phyloP scores from a whole-genome alignment of 2,113 vertebrate species.

The Malaclemys terrapin region DNA sequence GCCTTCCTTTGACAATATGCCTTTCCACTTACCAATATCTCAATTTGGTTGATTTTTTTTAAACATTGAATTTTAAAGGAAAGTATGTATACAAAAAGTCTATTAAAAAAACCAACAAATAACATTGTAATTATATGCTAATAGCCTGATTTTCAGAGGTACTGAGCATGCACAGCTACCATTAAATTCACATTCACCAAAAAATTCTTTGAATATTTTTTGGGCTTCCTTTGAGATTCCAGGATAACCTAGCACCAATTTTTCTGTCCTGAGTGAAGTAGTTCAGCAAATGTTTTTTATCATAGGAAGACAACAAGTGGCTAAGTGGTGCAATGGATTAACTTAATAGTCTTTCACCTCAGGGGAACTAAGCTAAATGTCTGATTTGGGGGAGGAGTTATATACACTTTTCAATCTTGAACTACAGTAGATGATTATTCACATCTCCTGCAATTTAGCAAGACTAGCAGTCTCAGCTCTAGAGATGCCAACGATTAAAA shows the following conservation, averaged over 20 bases:
- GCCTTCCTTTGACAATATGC: background rate
- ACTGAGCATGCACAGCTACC: background rate
- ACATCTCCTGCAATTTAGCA: background rate
- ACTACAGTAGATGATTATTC: background rate
- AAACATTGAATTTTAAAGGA: background rate
- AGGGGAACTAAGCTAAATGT: background rate
- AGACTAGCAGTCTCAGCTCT: background rate
- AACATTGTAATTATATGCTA: background rate
- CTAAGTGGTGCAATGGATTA: background rate
- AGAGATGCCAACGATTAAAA: background rate
- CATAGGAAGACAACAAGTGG: rapidly evolving
- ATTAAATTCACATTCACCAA: background rate
- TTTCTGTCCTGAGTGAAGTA: background rate
- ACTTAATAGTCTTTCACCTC: background rate
- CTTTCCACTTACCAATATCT: background rate
- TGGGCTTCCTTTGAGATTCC: background rate
- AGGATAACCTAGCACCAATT: background rate
- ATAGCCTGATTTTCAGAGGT: background rate
- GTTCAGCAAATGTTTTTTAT: background rate
- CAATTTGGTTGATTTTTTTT: background rate
- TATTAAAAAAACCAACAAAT: background rate
- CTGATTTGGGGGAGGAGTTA: background rate
- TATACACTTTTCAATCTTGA: background rate
- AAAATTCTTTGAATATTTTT: background rate
- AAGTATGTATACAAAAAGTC: background rate